phyloP scores from a whole-genome alignment of 2,888 invertebrate genomes.

The Eupithecia subumbrata region DNA sequence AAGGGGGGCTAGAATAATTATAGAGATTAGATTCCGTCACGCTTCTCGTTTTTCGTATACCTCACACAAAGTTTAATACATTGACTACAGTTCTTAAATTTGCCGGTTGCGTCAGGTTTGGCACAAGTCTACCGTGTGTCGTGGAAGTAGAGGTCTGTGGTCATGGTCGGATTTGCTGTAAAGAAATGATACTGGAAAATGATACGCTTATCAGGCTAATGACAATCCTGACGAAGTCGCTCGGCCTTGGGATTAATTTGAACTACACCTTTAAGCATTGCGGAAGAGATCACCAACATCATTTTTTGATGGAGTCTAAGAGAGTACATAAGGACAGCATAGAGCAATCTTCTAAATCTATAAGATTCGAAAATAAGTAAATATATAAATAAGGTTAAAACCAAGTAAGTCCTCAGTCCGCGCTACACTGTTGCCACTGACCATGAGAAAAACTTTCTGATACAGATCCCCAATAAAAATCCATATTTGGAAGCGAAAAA shows the following conservation, averaged over 20 bases:
- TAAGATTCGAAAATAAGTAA: too few relatives aligned
- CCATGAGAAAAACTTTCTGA: conserved; percentile 1
- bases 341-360: background rate
- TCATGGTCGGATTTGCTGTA: background rate
- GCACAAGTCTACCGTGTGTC: background rate
- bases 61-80: background rate
- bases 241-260: background rate
- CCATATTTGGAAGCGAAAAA: conserved; percentile 2
- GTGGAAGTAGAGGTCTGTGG: background rate
- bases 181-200: background rate
- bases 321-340: background rate
- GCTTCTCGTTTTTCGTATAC: background rate
- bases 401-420: background rate
- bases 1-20: background rate
- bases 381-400: too few relatives aligned
- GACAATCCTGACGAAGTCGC: background rate
- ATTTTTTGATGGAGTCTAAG: background rate
- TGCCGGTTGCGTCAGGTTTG: background rate
- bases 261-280: background rate
- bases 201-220: too few relatives aligned
- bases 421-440: background rate
- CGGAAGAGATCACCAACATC: background rate
- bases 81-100: background rate
- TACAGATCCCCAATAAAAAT: conserved; percentile 7
- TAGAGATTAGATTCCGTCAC: background rate